Evolutionary conservation across 2,888 invertebrate species (phyloP).

Genomic region (Acleris laterana): DNA sequence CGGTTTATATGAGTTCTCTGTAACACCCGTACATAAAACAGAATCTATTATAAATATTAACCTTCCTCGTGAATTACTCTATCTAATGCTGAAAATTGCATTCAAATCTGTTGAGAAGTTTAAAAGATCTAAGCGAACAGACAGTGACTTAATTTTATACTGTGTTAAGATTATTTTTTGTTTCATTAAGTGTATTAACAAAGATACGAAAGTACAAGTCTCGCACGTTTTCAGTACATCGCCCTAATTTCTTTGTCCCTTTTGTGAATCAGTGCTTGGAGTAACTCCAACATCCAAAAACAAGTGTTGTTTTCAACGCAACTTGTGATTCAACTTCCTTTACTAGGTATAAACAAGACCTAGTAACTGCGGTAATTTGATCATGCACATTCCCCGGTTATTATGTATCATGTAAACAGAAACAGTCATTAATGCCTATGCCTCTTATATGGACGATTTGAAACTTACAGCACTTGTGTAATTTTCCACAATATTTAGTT

Average conservation of each 20-base stretch:
- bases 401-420: constrained; percentile 1
- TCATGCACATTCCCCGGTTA: not conserved
- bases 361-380: constrained; percentile 5
- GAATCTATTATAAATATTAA: no score
- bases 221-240: constrained; percentile 13
- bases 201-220: constrained; percentile 3
- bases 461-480: no score
- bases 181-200: not conserved
- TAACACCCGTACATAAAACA: no score
- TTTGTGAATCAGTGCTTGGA: constrained; percentile 29
- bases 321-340: not conserved
- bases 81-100: no score
- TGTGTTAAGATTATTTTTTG: no score
- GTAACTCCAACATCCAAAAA: constrained; percentile 17
- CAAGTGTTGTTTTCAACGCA: not conserved
- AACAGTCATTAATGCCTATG: not conserved
- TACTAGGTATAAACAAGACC: not conserved
- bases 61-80: no score
- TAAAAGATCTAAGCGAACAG: no score
- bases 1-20: no score
- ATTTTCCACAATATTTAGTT: no score
- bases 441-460: no score
- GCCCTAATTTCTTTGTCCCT: constrained; percentile 29
- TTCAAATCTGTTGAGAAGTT: no score
- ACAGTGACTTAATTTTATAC: no score